Conservation (phyloP, 2,113 vertebrate genomes). For the Proterorhinus semilunaris region DNA sequence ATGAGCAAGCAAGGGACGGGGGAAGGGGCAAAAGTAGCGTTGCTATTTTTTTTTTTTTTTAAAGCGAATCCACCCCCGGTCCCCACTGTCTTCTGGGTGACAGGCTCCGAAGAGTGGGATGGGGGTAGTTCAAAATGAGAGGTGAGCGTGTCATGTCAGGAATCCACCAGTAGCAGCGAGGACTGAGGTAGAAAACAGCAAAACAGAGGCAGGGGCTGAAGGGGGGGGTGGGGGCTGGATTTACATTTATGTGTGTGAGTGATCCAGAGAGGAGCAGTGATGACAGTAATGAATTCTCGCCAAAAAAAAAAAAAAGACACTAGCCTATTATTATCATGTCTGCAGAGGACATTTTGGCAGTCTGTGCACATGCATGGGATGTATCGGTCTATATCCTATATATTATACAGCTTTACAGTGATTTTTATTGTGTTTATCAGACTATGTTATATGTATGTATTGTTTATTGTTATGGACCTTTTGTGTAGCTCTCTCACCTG, state of each 20-base stretch:
- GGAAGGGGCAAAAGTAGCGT: conserved; percentile 7
- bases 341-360: conserved; percentile 19
- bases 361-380: conserved; percentile 1
- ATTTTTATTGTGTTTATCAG: no score
- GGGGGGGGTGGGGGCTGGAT: conserved; percentile 26
- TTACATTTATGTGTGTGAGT: conserved; percentile 30
- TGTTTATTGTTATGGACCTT: no score
- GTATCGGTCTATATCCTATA: not conserved
- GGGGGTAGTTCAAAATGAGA: not conserved
- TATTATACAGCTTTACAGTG: no score
- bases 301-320: conserved; percentile 33
- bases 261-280: conserved; percentile 43
- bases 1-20: conserved; percentile 7
- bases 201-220: conserved; percentile 38
- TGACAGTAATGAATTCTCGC: conserved; percentile 57
- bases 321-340: conserved; percentile 42
- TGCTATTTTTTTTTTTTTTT: conserved; percentile 44
- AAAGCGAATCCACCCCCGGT: conserved; percentile 51
- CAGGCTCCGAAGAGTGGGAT: conserved; percentile 45
- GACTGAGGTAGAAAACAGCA: conserved; percentile 23
- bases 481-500: no score
- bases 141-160: conserved; percentile 41
- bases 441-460: no score
- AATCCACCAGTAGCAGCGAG: conserved; percentile 30
- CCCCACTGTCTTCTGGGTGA: conserved; percentile 55